Evolutionary conservation across 2,113 vertebrate species (phyloP), one percentile per base, ranked within the genome.

Genomic region (Tauraco erythrolophus): DNA sequence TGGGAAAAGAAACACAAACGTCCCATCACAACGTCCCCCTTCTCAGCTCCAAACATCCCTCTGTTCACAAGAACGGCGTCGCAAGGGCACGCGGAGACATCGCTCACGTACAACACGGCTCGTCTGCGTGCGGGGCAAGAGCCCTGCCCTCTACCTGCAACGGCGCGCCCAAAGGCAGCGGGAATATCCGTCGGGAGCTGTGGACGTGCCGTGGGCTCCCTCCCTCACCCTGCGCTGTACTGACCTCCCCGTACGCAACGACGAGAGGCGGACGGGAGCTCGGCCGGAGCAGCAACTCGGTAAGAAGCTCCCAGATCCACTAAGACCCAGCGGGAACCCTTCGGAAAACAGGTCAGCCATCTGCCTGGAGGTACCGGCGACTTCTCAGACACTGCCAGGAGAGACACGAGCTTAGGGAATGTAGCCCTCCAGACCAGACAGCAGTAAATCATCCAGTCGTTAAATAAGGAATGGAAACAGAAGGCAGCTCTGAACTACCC

Each of bases 261-360:
- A 61, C 16, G 17, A 28, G 3, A 22, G 2, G 10, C 0, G 0
- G 9, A 6, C 2, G 6, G 71, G 25, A 57, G 39, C 0, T 0
- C 77, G 70, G 61, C 66, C 33, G 75, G 48, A 50, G 56, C 13
- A 5, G 54, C 48, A 14, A 7, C 25, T 66, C 1, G 0, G 61
- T 30, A 66, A 43, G 57, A 18, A 76, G 72, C 48, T 89, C 83
- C 78, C 83, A 72, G 23, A n/a, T 15, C 33, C 77, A 45, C 35
- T 2, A 4, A 43, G 53, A 78, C 4, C 12, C 87, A 71, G 39
- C 4, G 2, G n/a, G 39, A 74, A 24, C 14, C 8, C 75, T 39
- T 7, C 60, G 14, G 65, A 15, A 60, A 93, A 19, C 56, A 60
- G 43, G 46, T 25, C 11, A 35, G 72, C 35, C 61, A 65, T 57